Evolutionary conservation across 2,888 invertebrate genomes (phyloP).

Genomic region (Amphimallon solstitiale): DNA sequence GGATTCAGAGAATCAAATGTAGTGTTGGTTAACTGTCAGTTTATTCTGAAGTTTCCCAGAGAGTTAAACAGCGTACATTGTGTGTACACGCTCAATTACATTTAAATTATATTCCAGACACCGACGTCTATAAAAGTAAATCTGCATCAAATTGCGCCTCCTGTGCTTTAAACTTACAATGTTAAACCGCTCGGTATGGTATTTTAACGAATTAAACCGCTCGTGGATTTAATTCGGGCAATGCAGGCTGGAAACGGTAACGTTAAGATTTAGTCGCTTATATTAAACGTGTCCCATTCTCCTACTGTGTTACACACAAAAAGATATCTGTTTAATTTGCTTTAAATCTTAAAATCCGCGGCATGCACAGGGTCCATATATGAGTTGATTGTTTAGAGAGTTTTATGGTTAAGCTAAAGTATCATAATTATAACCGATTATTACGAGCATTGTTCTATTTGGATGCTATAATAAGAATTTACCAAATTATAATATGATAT

Average conservation of each 20-base stretch:
- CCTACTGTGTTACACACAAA: slow-evolving; percentile 13
- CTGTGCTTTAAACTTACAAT: slow-evolving; percentile 5
- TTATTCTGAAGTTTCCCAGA: slow-evolving; percentile 10
- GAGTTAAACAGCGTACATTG: slow-evolving; percentile 17
- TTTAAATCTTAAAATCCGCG: slow-evolving; percentile 16
- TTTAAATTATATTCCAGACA: slow-evolving; percentile 36
- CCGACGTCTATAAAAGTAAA: slow-evolving; percentile 37
- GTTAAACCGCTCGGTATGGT: slow-evolving; percentile 15
- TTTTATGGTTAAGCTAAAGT: no score
- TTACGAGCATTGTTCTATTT: no score
- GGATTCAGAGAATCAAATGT: no score
- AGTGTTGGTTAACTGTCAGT: slow-evolving; percentile 21
- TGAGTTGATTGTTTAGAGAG: not conserved
- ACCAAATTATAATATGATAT: no score
- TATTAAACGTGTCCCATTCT: not conserved
- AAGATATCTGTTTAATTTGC: slow-evolving; percentile 12
- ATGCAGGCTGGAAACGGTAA: slow-evolving; percentile 5
- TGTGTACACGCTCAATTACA: slow-evolving; percentile 33
- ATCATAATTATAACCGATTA: no score
- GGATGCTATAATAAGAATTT: no score
- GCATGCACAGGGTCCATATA: slow-evolving; percentile 5
- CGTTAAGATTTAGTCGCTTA: slow-evolving; percentile 21
- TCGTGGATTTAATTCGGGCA: slow-evolving; percentile 15
- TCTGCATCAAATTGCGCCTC: slow-evolving; percentile 33
- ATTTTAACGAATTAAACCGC: slow-evolving; percentile 27